A percentile compares a stretch with the other conserved stretches of the same genome.
phyloP scores from a whole-genome alignment of 2,888 invertebrate genomes.

The Camptogramma bilineatum region DNA sequence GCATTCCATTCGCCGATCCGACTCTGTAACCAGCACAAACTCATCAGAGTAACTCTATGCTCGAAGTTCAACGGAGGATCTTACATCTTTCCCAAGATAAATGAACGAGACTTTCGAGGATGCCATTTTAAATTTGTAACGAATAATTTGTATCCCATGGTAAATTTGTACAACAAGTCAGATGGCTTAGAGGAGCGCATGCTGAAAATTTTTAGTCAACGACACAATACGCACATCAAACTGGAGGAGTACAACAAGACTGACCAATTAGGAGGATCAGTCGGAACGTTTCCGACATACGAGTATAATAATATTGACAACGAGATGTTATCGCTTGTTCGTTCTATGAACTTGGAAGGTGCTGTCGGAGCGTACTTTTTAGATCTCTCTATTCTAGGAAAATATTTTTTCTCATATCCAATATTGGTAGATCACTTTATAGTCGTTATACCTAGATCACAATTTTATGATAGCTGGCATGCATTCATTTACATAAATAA shows the following conservation, averaged over 20 bases:
- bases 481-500: conserved; percentile 33
- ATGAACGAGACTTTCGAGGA: conserved; percentile 16
- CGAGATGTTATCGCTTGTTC: background rate
- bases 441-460: conserved; percentile 37
- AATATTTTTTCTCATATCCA: conserved; percentile 46
- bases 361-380: conserved; percentile 49
- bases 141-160: conserved; percentile 50
- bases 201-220: conserved; percentile 45
- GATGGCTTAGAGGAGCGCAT: conserved; percentile 48
- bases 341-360: conserved; percentile 44
- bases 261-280: no score
- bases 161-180: conserved; percentile 38
- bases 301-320: no score
- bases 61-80: conserved; percentile 10
- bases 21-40: conserved; percentile 25
- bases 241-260: conserved; percentile 41
- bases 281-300: no score
- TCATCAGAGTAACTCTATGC: conserved; percentile 17
- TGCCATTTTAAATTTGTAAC: conserved; percentile 46
- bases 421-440: conserved; percentile 38
- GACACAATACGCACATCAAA: conserved; percentile 43
- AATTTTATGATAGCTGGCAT: conserved; percentile 39
- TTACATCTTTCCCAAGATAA: conserved; percentile 17
- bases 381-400: conserved; percentile 4
- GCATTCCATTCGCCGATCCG: conserved; percentile 33